phyloP scores from a whole-genome alignment of 2,113 vertebrate species.

The Propithecus coquereli region DNA sequence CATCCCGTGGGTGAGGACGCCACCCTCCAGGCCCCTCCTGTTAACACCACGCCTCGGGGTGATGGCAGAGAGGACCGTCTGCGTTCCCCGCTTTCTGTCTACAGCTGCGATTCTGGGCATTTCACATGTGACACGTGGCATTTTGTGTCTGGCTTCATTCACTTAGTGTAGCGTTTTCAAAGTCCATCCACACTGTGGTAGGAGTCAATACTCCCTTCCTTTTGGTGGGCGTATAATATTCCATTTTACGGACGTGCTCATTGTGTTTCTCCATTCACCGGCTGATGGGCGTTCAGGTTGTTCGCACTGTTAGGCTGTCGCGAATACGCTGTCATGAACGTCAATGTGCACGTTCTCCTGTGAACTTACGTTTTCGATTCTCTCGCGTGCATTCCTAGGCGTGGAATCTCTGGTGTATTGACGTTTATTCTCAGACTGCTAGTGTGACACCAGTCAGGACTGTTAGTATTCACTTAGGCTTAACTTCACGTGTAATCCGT shows the following conservation, averaged over 20 bases:
- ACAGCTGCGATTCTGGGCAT: neutral
- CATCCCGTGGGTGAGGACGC: neutral
- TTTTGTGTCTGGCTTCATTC: neutral
- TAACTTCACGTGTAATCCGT: neutral
- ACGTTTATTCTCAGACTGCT: neutral
- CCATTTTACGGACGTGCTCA: neutral
- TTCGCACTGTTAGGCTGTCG: neutral
- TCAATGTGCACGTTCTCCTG: neutral
- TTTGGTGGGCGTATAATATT: neutral
- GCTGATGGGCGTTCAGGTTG: neutral
- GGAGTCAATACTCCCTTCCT: neutral
- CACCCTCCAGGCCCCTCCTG: neutral
- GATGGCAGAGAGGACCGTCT: neutral
- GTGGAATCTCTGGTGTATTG: neutral
- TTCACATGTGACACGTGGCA: neutral
- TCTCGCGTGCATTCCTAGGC: neutral
- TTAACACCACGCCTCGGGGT: neutral
- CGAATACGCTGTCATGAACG: fast-evolving
- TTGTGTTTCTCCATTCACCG: neutral
- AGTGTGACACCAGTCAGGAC: neutral
- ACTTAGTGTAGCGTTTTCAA: neutral
- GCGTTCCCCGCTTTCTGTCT: neutral
- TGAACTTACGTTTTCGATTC: neutral
- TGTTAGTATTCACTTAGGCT: neutral
- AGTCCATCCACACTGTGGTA: neutral